These are phyloP conservation scores for Anarhynchus alexandrinus DNA, from an alignment of 2,113 vertebrate species.

Conservation along the genomic window DNA sequence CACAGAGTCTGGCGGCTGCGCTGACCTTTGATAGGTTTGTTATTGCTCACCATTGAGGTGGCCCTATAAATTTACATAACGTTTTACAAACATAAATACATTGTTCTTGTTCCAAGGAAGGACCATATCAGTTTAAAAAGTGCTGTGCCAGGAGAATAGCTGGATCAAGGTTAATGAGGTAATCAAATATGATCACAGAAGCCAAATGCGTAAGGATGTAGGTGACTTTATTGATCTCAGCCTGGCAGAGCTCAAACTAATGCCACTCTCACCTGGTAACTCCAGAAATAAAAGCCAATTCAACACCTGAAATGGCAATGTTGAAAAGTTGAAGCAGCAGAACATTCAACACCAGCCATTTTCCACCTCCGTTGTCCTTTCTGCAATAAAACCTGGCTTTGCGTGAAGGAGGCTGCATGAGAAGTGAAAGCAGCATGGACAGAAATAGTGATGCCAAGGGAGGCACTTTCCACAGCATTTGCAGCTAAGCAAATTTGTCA, in stretches of 20 bases:
- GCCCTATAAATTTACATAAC: not conserved
- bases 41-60: not conserved
- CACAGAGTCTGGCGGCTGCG: rapidly evolving
- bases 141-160: not conserved
- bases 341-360: not conserved
- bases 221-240: not conserved
- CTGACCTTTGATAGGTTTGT: not conserved
- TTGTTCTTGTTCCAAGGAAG: not conserved
- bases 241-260: not conserved
- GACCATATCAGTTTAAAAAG: not conserved
- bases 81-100: not conserved
- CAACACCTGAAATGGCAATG: not conserved
- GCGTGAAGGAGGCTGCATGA: not conserved
- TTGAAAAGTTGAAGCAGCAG: not conserved
- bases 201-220: not conserved
- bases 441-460: not conserved
- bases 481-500: not conserved
- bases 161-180: not conserved
- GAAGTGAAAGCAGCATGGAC: not conserved
- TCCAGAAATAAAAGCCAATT: not conserved
- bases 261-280: not conserved
- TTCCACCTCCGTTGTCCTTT: not conserved
- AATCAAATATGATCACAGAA: not conserved
- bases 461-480: not conserved
- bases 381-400: not conserved